Percentiles rank a stretch among this genome's conserved stretches.
These are phyloP conservation scores for Acleris literana DNA, from an alignment of 2,888 invertebrate species.

Conservation along the genomic window DNA sequence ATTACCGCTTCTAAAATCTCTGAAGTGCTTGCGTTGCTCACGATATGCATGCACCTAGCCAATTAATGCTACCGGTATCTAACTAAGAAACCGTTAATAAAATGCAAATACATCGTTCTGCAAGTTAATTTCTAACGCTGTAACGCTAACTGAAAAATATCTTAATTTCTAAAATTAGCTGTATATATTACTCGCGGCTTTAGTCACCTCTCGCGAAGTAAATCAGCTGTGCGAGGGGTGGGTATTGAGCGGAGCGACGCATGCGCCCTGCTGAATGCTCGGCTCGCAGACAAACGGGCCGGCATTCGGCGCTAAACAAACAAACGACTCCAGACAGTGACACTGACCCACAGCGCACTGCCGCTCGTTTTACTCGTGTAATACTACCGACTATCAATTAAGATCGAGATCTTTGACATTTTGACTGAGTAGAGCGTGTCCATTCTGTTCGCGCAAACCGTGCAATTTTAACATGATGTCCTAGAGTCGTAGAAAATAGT, in stretches of 20 bases:
- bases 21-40: slow-evolving; percentile 7
- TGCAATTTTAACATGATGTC: neutral
- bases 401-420: neutral
- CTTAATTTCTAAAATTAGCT: slow-evolving; percentile 24
- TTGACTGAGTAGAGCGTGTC: neutral
- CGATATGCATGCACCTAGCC: slow-evolving; percentile 15
- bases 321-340: slow-evolving; percentile 66
- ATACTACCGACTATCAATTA: neutral
- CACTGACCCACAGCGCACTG: slow-evolving; percentile 63
- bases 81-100: slow-evolving; percentile 1
- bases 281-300: slow-evolving; percentile 48
- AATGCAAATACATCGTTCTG: slow-evolving; percentile 18
- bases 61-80: slow-evolving; percentile 12
- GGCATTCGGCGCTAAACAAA: slow-evolving; percentile 71
- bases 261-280: slow-evolving; percentile 60
- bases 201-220: slow-evolving; percentile 36
- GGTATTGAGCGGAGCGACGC: slow-evolving; percentile 74
- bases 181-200: slow-evolving; percentile 6
- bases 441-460: neutral
- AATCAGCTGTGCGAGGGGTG: slow-evolving; percentile 51
- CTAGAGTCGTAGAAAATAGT: neutral
- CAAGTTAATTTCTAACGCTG: slow-evolving; percentile 1
- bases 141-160: neutral
- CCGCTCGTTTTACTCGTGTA: slow-evolving; percentile 36
- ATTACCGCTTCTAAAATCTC: slow-evolving; percentile 8